Percentiles rank a stretch among this genome's conserved stretches.
Evolutionary conservation across 1,140 invertebrate genomes (phyloP).

Genomic region (Drosophila simulans): DNA sequence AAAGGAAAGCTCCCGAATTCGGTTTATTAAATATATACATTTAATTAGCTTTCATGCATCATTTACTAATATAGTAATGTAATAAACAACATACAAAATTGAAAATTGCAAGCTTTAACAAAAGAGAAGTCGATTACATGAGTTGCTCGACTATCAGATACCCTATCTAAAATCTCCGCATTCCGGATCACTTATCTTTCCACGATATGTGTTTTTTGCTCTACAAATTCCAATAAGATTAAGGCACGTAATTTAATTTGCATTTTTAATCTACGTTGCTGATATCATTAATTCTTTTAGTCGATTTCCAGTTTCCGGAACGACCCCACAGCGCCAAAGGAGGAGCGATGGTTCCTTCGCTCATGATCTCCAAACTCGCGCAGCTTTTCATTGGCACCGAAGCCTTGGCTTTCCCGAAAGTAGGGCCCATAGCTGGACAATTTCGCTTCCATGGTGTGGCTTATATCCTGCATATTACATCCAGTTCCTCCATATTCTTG

Average conservation of each 20-base stretch:
- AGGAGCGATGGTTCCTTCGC: constrained; percentile 84
- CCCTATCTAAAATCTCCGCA: too few relatives aligned
- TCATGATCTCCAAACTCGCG: constrained; percentile 84
- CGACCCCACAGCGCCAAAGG: constrained; percentile 87
- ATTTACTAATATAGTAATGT: too few relatives aligned
- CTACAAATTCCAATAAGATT: background rate
- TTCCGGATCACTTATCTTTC: too few relatives aligned
- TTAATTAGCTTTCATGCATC: too few relatives aligned
- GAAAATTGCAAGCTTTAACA: too few relatives aligned
- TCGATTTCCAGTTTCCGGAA: constrained; percentile 85
- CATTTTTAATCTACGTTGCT: background rate
- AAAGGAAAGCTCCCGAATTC: background rate
- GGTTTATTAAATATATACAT: too few relatives aligned
- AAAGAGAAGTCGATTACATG: too few relatives aligned
- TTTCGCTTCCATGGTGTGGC: constrained; percentile 86
- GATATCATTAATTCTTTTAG: constrained; percentile 20
- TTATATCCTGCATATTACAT: constrained; percentile 84
- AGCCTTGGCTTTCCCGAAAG: constrained; percentile 85
- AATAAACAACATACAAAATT: too few relatives aligned
- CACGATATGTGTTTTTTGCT: too few relatives aligned
- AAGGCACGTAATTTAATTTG: too few relatives aligned
- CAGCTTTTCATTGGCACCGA: constrained; percentile 86
- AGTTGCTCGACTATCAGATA: too few relatives aligned
- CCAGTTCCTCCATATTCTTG: constrained; percentile 86
- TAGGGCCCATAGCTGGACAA: constrained; percentile 84